These are phyloP conservation scores for Drosophila borborema DNA, from an alignment of 2,888 invertebrate genomes.

Conservation along the genomic window DNA sequence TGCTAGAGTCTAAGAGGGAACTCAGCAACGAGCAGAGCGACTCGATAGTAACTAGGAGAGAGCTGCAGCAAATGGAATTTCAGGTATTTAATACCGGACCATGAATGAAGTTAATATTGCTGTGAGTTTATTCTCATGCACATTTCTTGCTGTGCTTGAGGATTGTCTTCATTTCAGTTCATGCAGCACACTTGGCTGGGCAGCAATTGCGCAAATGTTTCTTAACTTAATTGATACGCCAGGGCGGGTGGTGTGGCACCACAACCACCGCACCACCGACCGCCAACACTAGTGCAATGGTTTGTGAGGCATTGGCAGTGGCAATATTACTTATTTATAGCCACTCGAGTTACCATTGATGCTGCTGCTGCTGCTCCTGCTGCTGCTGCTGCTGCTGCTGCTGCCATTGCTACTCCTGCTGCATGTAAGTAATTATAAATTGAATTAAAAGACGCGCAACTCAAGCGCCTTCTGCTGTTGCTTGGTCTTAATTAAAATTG, in stretches of 20 bases:
- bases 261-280: not conserved
- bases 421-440: slow-evolving; percentile 72
- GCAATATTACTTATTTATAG: slow-evolving; percentile 28
- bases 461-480: slow-evolving; percentile 54
- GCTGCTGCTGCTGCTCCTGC: slow-evolving; percentile 7
- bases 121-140: slow-evolving; percentile 28
- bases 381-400: not conserved
- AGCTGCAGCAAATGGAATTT: too few relatives aligned
- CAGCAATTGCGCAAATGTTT: slow-evolving; percentile 63
- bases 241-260: slow-evolving; percentile 13
- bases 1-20: too few relatives aligned
- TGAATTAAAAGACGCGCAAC: slow-evolving; percentile 71
- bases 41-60: too few relatives aligned
- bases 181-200: slow-evolving; percentile 51
- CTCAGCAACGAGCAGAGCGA: too few relatives aligned
- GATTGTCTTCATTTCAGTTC: slow-evolving; percentile 43
- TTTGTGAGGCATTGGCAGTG: slow-evolving; percentile 20
- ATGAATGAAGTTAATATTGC: not conserved
- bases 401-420: slow-evolving; percentile 1
- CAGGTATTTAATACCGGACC: not conserved
- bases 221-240: slow-evolving; percentile 63
- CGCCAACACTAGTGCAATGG: slow-evolving; percentile 19
- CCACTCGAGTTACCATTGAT: not conserved
- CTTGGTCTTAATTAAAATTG: slow-evolving; percentile 73
- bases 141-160: slow-evolving; percentile 1